Evolutionary conservation across 2,888 invertebrate species (phyloP).

Genomic region (Exocentrus adspersus): DNA sequence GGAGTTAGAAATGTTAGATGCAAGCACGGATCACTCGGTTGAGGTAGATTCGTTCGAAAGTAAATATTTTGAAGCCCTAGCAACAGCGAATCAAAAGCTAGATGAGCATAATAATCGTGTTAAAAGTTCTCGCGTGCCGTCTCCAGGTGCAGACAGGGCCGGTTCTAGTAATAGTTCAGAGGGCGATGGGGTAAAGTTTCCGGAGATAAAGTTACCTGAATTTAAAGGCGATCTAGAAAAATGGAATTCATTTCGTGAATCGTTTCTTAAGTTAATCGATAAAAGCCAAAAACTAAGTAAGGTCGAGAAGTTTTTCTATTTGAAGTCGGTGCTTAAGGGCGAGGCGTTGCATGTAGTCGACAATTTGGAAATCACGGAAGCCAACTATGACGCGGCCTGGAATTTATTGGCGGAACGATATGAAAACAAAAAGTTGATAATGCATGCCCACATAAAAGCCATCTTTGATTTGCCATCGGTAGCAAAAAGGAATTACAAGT

Average conservation of each 20-base stretch:
- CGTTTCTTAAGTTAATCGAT: constrained; percentile 5
- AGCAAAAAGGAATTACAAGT: background rate
- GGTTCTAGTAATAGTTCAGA: no score
- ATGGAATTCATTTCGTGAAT: constrained; percentile 5
- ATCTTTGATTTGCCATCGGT: constrained; percentile 2
- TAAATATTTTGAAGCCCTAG: constrained; percentile 1
- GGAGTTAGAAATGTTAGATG: constrained; percentile 4
- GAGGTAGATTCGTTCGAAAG: background rate
- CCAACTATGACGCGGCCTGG: constrained; percentile 20
- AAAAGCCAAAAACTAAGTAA: background rate
- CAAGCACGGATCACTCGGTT: background rate
- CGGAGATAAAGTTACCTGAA: constrained; percentile 3
- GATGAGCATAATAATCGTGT: background rate
- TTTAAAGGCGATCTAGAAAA: constrained; percentile 5
- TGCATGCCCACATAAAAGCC: constrained; percentile 8
- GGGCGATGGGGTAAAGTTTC: background rate
- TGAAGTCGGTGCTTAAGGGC: constrained; percentile 11
- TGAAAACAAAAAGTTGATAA: constrained; percentile 20
- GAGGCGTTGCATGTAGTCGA: constrained; percentile 13
- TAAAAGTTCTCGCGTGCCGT: background rate
- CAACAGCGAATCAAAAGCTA: background rate
- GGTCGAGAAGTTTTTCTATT: constrained; percentile 10
- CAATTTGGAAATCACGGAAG: constrained; percentile 9
- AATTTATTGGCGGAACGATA: background rate
- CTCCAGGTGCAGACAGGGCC: background rate